Conservation (phyloP, 1,140 invertebrate genomes). For the Brachionus calyciflorus region DNA sequence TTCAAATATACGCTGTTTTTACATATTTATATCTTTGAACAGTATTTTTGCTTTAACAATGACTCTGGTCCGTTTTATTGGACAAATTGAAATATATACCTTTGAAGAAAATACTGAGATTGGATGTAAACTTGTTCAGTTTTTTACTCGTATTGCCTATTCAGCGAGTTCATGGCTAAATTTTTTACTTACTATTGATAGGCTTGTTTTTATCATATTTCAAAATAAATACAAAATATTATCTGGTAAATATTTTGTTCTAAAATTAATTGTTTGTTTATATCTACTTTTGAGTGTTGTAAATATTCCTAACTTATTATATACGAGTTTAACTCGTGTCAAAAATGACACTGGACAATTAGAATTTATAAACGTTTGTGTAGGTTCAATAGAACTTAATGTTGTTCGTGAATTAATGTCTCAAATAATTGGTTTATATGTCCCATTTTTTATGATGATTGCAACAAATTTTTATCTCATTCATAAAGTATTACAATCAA, state of each 20-base stretch:
- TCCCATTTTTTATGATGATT: neutral
- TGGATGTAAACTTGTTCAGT: neutral
- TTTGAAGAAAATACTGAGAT: neutral
- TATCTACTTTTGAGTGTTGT: neutral
- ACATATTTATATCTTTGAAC: neutral
- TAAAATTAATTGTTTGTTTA: neutral
- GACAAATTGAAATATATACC: neutral
- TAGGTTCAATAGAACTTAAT: neutral
- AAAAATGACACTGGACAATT: neutral
- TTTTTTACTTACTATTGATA: neutral
- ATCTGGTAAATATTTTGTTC: neutral
- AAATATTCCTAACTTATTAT: constrained; percentile 5
- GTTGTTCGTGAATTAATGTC: neutral
- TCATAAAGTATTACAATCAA: neutral
- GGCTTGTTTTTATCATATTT: neutral
- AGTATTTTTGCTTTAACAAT: neutral
- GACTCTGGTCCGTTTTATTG: neutral
- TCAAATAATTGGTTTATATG: neutral
- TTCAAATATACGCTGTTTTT: neutral
- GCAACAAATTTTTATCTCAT: neutral
- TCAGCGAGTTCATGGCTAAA: neutral
- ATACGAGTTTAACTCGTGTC: too few species aligned
- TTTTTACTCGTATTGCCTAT: neutral
- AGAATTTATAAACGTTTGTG: neutral
- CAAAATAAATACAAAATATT: neutral